A percentile compares a stretch with the other conserved stretches of the same genome.
Evolutionary conservation across 1,140 invertebrate genomes (phyloP).

Genomic region (Meloidogyne hapla): DNA sequence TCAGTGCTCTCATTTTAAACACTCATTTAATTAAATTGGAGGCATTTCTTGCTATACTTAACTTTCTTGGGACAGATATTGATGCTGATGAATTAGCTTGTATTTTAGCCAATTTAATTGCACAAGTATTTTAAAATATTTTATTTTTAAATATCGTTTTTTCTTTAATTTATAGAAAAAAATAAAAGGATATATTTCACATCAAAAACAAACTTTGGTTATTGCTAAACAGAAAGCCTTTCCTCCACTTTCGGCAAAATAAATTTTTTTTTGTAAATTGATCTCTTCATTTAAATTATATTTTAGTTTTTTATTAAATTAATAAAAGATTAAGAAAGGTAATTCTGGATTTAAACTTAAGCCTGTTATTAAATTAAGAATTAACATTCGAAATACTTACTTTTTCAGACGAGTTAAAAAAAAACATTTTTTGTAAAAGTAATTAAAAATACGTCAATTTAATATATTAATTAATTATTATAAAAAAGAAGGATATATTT

Average conservation of each 20-base stretch:
- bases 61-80: constrained; percentile 76
- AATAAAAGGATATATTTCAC: constrained; percentile 89
- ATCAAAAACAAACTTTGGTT: constrained; percentile 92
- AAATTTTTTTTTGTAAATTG: neutral
- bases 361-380: too few relatives aligned
- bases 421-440: neutral
- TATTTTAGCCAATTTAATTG: constrained; percentile 92
- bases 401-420: too few relatives aligned
- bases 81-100: constrained; percentile 91
- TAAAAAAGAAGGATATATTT: neutral
- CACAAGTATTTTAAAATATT: constrained; percentile 71
- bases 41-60: constrained; percentile 77
- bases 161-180: constrained; percentile 65
- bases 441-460: neutral
- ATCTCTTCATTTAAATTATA: too few relatives aligned
- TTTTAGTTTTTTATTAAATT: too few relatives aligned
- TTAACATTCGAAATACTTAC: too few relatives aligned
- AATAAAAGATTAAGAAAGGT: too few relatives aligned
- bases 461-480: neutral
- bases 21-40: constrained; percentile 87
- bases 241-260: constrained; percentile 67
- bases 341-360: too few relatives aligned
- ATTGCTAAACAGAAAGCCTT: constrained; percentile 96
- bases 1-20: constrained; percentile 77
- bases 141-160: neutral